Evolutionary conservation across 2,113 vertebrate species (phyloP), one percentile per base, ranked within the genome.

Genomic region (Anoplopoma fimbria): DNA sequence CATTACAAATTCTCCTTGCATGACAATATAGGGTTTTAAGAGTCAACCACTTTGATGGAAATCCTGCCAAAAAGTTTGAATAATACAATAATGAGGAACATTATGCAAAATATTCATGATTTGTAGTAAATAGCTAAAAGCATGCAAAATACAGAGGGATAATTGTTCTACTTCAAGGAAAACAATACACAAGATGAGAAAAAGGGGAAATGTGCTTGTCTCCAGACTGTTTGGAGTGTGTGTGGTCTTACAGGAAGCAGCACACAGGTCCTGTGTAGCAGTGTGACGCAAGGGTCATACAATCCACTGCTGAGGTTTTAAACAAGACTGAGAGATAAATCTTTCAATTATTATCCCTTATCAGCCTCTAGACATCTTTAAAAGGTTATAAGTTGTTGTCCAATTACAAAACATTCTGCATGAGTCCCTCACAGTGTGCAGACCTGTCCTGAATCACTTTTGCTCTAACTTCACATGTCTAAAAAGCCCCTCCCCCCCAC

Each of bases 171-270:
- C 12, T 25, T 62, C 42, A 51, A 64, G 51, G 40, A 81, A 72
- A 83, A 69, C 29, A 76, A 71, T 53, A 58, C 51, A 63, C 57
- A 68, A 36, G 29, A 58, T n/a, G 45, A 45, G 57, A 31, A 79
- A 72, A 76, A 45, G 9, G 36, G 47, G 55, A 68, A 65, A 65
- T n/a, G 9, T 77, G 23, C 58, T 17, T 38, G 19, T 75, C 69
- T 70, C 77, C 42, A 42, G 63, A 70, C 77, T 65, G 69, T 83
- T 77, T 83, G 33, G n/a, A n/a, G 29, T 79, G 75, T 61, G 64
- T 86, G 75, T 82, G 84, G 75, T 75, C 77, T 70, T 25, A 60
- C 71, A 82, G 68, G 79, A 84, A 79, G 63, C 61, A 69, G 70
- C 71, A 45, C 70, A 75, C 69, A 72, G 53, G 76, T 58, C 65